Percentiles rank a stretch among this genome's conserved stretches.
phyloP scores from a whole-genome alignment of 1,140 invertebrate species.

The Spodoptera frugiperda region DNA sequence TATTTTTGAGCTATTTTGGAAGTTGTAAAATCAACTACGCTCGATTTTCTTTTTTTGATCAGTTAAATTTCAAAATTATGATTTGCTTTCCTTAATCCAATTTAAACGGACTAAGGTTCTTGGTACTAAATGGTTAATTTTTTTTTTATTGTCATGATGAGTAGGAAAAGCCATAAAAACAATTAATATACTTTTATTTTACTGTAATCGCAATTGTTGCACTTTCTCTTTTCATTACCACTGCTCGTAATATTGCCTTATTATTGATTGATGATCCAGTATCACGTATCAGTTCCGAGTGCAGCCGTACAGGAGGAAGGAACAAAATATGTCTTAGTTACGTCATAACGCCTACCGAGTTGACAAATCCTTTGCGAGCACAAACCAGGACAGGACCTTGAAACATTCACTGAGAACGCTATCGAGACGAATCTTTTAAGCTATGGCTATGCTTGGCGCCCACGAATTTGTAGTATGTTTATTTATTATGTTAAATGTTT shows the following conservation, averaged over 20 bases:
- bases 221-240: neutral
- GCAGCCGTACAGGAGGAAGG: conserved; percentile 39
- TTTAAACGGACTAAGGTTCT: too few relatives aligned
- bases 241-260: neutral
- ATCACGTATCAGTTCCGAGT: neutral
- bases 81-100: too few relatives aligned
- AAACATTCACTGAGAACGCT: conserved; percentile 83
- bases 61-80: too few relatives aligned
- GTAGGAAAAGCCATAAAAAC: too few relatives aligned
- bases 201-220: neutral
- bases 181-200: neutral
- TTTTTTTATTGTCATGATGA: too few relatives aligned
- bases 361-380: conserved; percentile 82
- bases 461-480: conserved; percentile 63
- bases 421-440: conserved; percentile 82
- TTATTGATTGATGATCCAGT: neutral
- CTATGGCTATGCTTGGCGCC: conserved; percentile 69
- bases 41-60: too few relatives aligned
- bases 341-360: conserved; percentile 74
- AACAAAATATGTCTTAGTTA: conserved; percentile 57
- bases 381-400: conserved; percentile 83
- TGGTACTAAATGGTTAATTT: too few relatives aligned
- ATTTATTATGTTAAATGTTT: conserved; percentile 24
- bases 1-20: neutral
- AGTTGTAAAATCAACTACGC: too few relatives aligned